Evolutionary conservation across 2,888 invertebrate species (phyloP).

Genomic region (Drosophila fulvimacula): DNA sequence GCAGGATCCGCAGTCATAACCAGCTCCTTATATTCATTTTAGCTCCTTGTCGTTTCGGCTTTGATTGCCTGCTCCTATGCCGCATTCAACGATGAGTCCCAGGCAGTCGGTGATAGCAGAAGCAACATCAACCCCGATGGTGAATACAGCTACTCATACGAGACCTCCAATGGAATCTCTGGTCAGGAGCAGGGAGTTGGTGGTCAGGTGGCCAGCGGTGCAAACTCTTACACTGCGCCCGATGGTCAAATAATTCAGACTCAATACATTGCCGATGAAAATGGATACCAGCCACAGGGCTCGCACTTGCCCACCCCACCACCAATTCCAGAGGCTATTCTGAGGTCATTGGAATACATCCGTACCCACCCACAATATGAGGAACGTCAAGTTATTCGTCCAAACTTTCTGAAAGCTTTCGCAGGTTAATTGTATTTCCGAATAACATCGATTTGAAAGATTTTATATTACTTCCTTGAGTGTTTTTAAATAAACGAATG

Average conservation of each 20-base stretch:
- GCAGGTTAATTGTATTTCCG: conserved; percentile 17
- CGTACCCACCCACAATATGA: conserved; percentile 76
- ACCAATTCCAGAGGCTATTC: conserved; percentile 79
- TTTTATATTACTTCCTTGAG: conserved; percentile 18
- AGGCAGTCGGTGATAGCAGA: conserved; percentile 45
- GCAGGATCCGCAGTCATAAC: neutral
- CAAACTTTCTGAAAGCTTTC: neutral
- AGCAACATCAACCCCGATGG: conserved; percentile 81
- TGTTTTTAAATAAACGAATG: conserved; percentile 37
- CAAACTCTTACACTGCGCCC: conserved; percentile 73
- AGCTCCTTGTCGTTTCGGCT: conserved; percentile 66
- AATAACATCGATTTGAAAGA: conserved; percentile 10
- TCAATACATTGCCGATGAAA: conserved; percentile 77
- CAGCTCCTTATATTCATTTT: neutral
- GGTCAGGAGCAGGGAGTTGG: conserved; percentile 86
- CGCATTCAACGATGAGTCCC: conserved; percentile 40
- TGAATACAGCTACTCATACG: conserved; percentile 84
- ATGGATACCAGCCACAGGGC: conserved; percentile 81
- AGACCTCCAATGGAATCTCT: conserved; percentile 87
- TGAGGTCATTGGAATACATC: conserved; percentile 78
- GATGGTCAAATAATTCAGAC: conserved; percentile 75
- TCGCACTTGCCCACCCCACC: conserved; percentile 79
- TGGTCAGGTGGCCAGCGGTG: conserved; percentile 84
- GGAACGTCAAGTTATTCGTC: conserved; percentile 34
- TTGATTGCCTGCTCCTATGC: conserved; percentile 60